Percentiles rank a stretch among this genome's conserved stretches.
Conservation (phyloP, 2,113 vertebrate genomes). For the Gallinago undulata region DNA sequence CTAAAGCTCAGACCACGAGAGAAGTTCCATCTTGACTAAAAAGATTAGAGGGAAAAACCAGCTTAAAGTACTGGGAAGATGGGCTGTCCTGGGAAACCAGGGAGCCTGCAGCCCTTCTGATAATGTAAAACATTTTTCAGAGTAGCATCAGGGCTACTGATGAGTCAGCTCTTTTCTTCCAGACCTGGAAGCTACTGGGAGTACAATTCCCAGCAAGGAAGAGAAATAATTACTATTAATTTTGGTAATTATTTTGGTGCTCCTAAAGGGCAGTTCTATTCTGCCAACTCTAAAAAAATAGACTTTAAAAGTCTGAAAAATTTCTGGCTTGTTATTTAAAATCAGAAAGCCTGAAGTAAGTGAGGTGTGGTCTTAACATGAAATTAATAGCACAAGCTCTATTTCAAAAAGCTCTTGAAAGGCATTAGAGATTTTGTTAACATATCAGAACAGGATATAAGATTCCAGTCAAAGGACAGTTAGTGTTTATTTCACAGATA, state of each 20-base stretch:
- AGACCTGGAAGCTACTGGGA: background rate
- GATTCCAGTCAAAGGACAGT: background rate
- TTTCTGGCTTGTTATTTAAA: background rate
- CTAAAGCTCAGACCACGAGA: background rate
- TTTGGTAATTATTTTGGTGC: background rate
- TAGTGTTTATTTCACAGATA: background rate
- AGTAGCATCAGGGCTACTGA: background rate
- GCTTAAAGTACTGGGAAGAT: background rate
- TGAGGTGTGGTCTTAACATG: background rate
- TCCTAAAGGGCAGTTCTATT: background rate
- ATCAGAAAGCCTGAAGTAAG: background rate
- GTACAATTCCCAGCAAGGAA: background rate
- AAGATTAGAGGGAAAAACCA: background rate
- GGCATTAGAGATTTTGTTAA: background rate
- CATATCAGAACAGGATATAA: fast-evolving
- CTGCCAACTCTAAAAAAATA: background rate
- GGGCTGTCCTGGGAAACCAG: background rate
- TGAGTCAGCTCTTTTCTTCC: background rate
- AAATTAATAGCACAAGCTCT: background rate
- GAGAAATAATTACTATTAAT: background rate
- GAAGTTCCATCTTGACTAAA: background rate
- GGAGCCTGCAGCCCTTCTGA: background rate
- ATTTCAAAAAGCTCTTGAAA: background rate
- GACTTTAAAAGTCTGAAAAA: background rate
- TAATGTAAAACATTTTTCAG: background rate